Evolutionary conservation across 2,797 vertebrate species (phyloP).

Genomic region (Cirrhinus mrigala): DNA sequence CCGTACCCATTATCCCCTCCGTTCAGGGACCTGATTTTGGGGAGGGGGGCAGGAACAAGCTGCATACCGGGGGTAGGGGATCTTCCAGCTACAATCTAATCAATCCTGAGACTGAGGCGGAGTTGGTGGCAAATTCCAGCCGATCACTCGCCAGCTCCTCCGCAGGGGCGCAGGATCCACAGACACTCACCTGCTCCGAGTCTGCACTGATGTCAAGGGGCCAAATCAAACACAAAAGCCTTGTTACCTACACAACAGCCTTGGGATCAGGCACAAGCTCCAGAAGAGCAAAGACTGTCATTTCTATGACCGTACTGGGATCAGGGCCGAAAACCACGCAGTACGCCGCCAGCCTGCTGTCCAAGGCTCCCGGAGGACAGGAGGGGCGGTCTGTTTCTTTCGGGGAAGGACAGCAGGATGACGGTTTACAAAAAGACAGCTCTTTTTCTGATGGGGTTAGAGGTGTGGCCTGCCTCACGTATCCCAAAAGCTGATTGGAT

Average conservation of each 20-base stretch:
- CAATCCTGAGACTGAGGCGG: conserved; percentile 40
- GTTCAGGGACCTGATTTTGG: conserved; percentile 75
- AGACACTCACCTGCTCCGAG: conserved; percentile 48
- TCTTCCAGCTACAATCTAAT: conserved; percentile 49
- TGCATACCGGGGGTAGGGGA: conserved; percentile 26
- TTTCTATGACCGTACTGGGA: conserved; percentile 61
- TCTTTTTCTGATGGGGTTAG: conserved; percentile 70
- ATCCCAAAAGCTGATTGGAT: conserved; percentile 80
- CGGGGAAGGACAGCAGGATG: conserved; percentile 67
- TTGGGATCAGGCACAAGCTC: conserved; percentile 63
- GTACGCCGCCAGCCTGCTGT: conserved; percentile 61
- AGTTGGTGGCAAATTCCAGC: conserved; percentile 52
- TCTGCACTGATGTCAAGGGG: conserved; percentile 59
- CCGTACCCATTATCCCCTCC: conserved; percentile 84
- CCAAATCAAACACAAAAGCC: conserved; percentile 73
- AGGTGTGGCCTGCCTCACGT: conserved; percentile 67
- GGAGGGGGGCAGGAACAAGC: conserved; percentile 45
- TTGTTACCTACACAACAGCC: conserved; percentile 67
- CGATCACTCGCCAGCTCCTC: conserved; percentile 47
- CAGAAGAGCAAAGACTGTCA: conserved; percentile 65
- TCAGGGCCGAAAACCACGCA: conserved; percentile 56
- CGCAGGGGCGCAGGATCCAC: conserved; percentile 35
- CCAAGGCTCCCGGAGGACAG: conserved; percentile 61
- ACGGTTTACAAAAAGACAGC: conserved; percentile 69
- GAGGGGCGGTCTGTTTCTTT: conserved; percentile 51